Conservation (phyloP, 2,888 invertebrate genomes). For the Tipula helvola region DNA sequence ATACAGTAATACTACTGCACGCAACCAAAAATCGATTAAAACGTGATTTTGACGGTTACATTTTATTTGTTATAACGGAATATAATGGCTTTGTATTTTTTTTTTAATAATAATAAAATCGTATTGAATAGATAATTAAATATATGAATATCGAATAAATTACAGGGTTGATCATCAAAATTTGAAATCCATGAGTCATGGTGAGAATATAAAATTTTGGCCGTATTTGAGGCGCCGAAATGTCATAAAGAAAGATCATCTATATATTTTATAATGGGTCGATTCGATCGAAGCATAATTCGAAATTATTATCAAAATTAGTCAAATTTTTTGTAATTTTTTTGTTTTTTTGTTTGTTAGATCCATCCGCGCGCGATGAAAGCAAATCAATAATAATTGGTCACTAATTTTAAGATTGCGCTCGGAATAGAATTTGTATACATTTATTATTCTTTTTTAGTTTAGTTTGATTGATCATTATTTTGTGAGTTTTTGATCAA, state of each 20-base stretch:
- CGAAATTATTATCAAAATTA: neutral
- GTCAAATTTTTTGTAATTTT: neutral
- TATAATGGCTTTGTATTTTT: neutral
- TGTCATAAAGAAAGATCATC: neutral
- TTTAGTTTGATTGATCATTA: neutral
- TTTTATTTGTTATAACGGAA: neutral
- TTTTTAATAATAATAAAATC: neutral
- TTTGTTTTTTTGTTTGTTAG: neutral
- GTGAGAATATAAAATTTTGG: neutral
- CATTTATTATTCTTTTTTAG: no score
- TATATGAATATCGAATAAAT: neutral
- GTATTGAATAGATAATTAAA: no score
- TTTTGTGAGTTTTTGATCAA: neutral
- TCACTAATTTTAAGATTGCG: neutral
- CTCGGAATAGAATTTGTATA: neutral
- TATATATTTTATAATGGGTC: neutral
- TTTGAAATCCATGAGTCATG: neutral
- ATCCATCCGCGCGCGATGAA: neutral
- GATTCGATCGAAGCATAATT: neutral
- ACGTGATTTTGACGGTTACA: neutral
- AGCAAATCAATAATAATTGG: slow-evolving; percentile 4
- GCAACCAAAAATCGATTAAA: neutral
- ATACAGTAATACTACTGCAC: neutral
- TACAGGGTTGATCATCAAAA: neutral
- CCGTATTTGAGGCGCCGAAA: neutral